phyloP scores from a whole-genome alignment of 1,140 invertebrate species.

The Venturia canescens region DNA sequence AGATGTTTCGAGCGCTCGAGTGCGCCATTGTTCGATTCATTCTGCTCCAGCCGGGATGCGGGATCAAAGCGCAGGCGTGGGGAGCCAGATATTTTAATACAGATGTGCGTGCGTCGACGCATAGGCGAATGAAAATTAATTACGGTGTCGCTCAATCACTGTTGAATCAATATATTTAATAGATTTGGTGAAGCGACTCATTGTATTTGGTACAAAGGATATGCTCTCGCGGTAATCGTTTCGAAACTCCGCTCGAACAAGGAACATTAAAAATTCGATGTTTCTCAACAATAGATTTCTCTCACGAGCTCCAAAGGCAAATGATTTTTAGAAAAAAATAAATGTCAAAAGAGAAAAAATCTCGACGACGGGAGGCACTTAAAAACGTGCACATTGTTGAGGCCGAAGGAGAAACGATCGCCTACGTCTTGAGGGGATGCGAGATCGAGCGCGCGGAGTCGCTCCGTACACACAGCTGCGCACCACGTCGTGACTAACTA shows the following conservation, averaged over 20 bases:
- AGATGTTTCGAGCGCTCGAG: conserved; percentile 39
- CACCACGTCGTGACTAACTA: conserved; percentile 49
- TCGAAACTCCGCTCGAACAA: too few species aligned
- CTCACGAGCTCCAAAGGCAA: background rate
- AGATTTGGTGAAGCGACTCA: too few species aligned
- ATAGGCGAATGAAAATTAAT: background rate
- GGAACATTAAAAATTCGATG: too few species aligned
- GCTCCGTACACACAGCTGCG: conserved; percentile 30
- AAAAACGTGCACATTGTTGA: background rate
- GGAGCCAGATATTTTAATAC: background rate
- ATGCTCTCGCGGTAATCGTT: too few species aligned
- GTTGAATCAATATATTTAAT: too few species aligned
- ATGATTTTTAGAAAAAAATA: background rate
- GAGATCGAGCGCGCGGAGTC: conserved; percentile 22
- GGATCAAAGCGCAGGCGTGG: background rate
- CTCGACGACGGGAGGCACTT: background rate
- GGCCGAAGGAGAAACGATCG: conserved; percentile 11
- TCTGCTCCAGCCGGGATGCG: background rate
- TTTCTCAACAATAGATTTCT: too few species aligned
- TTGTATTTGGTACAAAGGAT: too few species aligned
- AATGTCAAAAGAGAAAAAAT: too few species aligned
- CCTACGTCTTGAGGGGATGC: background rate
- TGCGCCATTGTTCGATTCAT: conserved; percentile 18
- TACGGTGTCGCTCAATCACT: too few species aligned
- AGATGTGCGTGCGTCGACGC: too few species aligned